Evolutionary conservation across 2,797 vertebrate species (phyloP), one percentile per base, ranked within the genome.

Genomic region (Microctenopoma stevenorrisi): DNA sequence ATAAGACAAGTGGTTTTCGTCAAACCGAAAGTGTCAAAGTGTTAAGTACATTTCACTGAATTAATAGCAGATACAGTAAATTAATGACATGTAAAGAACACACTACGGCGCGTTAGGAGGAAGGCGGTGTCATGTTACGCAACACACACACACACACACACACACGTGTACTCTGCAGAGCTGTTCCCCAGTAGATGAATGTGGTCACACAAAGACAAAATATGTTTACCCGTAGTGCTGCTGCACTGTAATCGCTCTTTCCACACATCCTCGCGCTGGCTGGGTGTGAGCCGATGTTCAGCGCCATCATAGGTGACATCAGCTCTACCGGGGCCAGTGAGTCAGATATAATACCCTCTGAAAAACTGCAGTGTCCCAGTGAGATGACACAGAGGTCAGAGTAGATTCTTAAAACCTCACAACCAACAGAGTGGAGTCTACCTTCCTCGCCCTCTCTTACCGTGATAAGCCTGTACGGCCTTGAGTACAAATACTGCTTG

Each of bases 1-100:
- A 58, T 76, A 59, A 69, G 61, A 74, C 78, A 58, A 64, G 72
- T 86, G 83, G 68, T 66, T 88, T 87, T 84, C 53, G 57, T 89
- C 73, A 78, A 80, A 85, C 67, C 66, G 49, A 77, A 76, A 52
- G 61, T 85, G 73, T 79, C 78, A 79, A 33, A 56, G 66, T 84
- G 72, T 81, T 70, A 58, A 84, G 63, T 68, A 72, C 58, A 84
- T 79, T 88, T 84, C 37, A 61, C 28, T 74, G 74, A 78, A 79
- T 81, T 78, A 85, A 76, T 80, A 77, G 58, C 47, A 73, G 40
- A 83, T 57, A 53, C 48, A 66, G 53, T 26, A 55, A 62, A 69
- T 71, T 35, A 72, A 65, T 54, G 53, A 64, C 57, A 53, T 2
- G 1, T 10, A 30, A 51, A 60, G 26, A 80, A 18, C 59, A 49